Base-by-base conservation (phyloP, 2,113 vertebrate genomes). In the Asarcornis scutulata region DNA sequence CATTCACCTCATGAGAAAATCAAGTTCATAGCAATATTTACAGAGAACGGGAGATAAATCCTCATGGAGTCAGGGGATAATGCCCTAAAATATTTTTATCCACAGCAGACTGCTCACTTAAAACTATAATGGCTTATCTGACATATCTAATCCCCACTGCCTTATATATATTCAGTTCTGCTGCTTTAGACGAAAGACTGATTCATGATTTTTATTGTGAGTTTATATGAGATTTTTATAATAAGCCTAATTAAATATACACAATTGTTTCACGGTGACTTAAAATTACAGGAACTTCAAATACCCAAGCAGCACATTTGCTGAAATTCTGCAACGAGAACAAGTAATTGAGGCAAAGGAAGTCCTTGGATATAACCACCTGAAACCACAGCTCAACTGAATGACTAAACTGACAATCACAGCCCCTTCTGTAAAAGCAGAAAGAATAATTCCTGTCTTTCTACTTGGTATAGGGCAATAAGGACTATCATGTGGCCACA, bases 381-480 rank as follows among this genome's bases (percentile, higher is more conserved):
- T 74, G 85, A 95, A 96, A 95, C 14, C 44, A 93, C 85, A 94
- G 59, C 50, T 90, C n/a, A 7, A 52, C 58, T 38, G 50, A 93
- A 40, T 4, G 7, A 91, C 5, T 53, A 91, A 91, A 5, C 3
- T 29, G 72, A 32, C 46, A 0, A 71, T 7, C 36, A 80, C 64
- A 93, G 63, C 11, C 44, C 56, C 78, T 36, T 66, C 55, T 66
- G n/a, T 72, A 77, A 31, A 50, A 62, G 67, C 1, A 79, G 66
- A 72, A 85, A 83, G 63, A 95, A 25, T 29, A 89, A 95, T 32
- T 85, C 26, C 50, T 83, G 83, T 92, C 42, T 68, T 89, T 68
- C 63, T 22, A n/a, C 40, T 73, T 69, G 44, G 5, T 53, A n/a
- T 15, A 62, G 21, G 17, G 62, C 79, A 93, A 40, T 73, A 90